Evolutionary conservation across 2,888 invertebrate genomes (phyloP).

Genomic region (Phyllotreta striolata): DNA sequence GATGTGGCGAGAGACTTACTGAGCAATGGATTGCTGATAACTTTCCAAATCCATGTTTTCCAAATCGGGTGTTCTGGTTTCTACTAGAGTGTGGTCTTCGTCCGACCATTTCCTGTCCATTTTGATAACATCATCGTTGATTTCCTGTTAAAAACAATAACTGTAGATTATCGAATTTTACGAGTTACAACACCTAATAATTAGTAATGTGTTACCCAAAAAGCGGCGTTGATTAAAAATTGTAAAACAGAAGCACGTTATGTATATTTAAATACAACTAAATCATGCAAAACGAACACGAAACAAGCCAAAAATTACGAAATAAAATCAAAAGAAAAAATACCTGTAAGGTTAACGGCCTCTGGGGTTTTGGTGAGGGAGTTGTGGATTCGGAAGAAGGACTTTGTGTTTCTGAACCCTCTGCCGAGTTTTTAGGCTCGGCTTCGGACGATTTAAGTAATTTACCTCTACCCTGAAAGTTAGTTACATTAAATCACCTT

Average conservation of each 20-base stretch:
- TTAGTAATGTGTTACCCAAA: neutral
- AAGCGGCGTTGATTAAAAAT: neutral
- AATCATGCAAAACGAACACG: conserved; percentile 22
- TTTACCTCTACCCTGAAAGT: conserved; percentile 63
- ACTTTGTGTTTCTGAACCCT: conserved; percentile 57
- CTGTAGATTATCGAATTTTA: neutral
- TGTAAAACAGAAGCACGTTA: neutral
- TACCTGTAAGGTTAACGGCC: conserved; percentile 70
- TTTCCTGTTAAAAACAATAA: conserved; percentile 62
- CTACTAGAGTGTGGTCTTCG: conserved; percentile 67
- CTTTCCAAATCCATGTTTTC: conserved; percentile 80
- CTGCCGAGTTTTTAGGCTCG: conserved; percentile 51
- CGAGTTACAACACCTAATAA: neutral
- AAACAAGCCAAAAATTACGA: conserved; percentile 28
- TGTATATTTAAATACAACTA: conserved; percentile 1
- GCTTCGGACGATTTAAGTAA: conserved; percentile 57
- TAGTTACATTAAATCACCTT: conserved; percentile 51
- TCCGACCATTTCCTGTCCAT: conserved; percentile 75
- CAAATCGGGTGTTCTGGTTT: conserved; percentile 76
- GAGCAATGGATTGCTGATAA: conserved; percentile 73
- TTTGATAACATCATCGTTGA: conserved; percentile 65
- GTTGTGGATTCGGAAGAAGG: conserved; percentile 55
- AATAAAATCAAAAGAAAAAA: conserved; percentile 43
- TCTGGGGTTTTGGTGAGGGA: conserved; percentile 63
- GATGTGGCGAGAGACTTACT: conserved; percentile 67